Conservation (phyloP, 2,797 vertebrate species). For the Aulostomus chinensis region DNA sequence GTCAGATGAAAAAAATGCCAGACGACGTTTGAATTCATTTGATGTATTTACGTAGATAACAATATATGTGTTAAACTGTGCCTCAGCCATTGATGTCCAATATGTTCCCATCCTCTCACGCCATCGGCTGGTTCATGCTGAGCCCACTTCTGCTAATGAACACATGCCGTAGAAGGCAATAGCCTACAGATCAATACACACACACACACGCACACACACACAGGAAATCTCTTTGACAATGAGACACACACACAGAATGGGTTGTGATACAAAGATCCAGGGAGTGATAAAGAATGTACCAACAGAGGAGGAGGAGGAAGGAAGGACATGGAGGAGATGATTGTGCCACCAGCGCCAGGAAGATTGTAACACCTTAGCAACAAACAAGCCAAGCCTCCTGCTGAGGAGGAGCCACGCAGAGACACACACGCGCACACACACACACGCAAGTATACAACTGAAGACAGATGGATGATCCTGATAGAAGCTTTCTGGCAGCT, state of each 20-base stretch:
- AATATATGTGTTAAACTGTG: neutral
- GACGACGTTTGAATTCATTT: neutral
- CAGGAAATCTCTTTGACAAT: neutral
- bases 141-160: conserved; percentile 62
- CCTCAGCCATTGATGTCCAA: conserved; percentile 36
- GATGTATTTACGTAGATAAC: neutral
- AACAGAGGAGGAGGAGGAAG: conserved; percentile 27
- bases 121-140: conserved; percentile 28
- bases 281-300: conserved; percentile 36
- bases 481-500: conserved; percentile 40
- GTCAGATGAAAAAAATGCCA: no score
- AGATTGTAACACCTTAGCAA: conserved; percentile 84
- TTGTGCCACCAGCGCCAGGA: conserved; percentile 66
- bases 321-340: conserved; percentile 55
- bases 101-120: conserved; percentile 23
- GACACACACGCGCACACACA: conserved; percentile 22
- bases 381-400: conserved; percentile 76
- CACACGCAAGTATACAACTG: conserved; percentile 25
- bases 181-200: conserved; percentile 61
- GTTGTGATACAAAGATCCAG: conserved; percentile 36
- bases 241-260: neutral
- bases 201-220: conserved; percentile 14
- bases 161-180: conserved; percentile 46
- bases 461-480: conserved; percentile 40
- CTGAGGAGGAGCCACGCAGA: conserved; percentile 64